Base-by-base conservation (phyloP, 92 coral and sea anemone species). In the Chrysogorgia sp. region DNA sequence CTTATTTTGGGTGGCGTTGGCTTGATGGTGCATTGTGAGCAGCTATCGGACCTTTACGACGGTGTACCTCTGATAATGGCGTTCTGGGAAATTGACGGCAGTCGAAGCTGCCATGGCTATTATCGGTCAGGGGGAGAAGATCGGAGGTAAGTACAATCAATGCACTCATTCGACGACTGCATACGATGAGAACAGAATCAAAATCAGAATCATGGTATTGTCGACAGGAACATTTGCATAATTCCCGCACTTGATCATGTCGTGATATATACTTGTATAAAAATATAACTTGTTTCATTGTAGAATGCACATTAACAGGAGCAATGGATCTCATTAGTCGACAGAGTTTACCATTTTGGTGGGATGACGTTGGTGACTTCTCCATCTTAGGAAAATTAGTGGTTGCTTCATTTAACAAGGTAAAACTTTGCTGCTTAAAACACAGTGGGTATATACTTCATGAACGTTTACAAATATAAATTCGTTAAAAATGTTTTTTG, bases 1-100 rank as follows among this genome's bases (percentile, higher is more conserved):
- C 26, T 74, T 69, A 58, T 82, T 32, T 58, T 82, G 37, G 86
- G 86, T 34, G 86, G 81, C 9, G 57, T 63, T 57, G 75, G 81
- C 23, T 26, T 81, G 70, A 80, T 34, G n/a, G 26, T 81, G 10
- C 85, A 81, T 56, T 81, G 55, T 19, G 85, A 81, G 40, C 57
- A 81, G 22, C 34, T 81, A 0, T 43, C 47, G 9, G 30, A 45
- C 43, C 47, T 74, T 25, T 82, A 24, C 47, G 75, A 75, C 60
- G 80, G 88, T 50, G 32, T 78, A 8, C 81, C 86, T 30, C 14
- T 58, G 0, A 50, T 70, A 8, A 34, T 76, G 53, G 87, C 87
- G 26, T 83, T 50, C 87, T 2, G 77, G 77, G 43, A 83, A 83
- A 60, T 83, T 83, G 29, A 15, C 70, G 7, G 83, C 76, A 12